Evolutionary conservation across 1,140 invertebrate species (phyloP).

Genomic region (Heterodera schachtii): DNA sequence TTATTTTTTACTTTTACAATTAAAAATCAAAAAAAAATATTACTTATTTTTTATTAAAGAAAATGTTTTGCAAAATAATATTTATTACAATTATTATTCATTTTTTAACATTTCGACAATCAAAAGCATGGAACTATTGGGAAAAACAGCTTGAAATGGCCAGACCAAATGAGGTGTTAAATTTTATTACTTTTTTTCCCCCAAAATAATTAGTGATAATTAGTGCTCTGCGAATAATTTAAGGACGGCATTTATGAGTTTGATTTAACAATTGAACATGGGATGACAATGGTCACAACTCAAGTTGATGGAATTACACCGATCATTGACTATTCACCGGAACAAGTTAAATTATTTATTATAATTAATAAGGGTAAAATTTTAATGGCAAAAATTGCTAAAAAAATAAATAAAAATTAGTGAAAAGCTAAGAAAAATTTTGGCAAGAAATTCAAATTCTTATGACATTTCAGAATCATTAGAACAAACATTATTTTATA

Average conservation of each 20-base stretch:
- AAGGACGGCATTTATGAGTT: conserved; percentile 56
- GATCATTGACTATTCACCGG: conserved; percentile 27
- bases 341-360: conserved; percentile 8
- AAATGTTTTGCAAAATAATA: too few relatives aligned
- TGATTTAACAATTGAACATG: conserved; percentile 41
- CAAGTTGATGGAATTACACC: neutral
- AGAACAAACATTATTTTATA: too few relatives aligned
- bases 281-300: conserved; percentile 42
- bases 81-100: too few relatives aligned
- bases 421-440: too few relatives aligned
- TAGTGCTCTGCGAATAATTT: neutral
- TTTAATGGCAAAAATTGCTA: too few relatives aligned
- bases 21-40: too few relatives aligned
- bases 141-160: neutral
- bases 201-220: too few relatives aligned
- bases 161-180: neutral
- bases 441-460: too few relatives aligned
- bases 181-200: neutral
- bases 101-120: neutral
- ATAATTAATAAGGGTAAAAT: neutral
- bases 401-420: too few relatives aligned
- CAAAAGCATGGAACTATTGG: neutral
- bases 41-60: too few relatives aligned
- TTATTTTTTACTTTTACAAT: too few relatives aligned
- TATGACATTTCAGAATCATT: too few relatives aligned